These are phyloP conservation scores for Exephanes ischioxanthus DNA, from an alignment of 2,888 invertebrate genomes.

Conservation along the genomic window DNA sequence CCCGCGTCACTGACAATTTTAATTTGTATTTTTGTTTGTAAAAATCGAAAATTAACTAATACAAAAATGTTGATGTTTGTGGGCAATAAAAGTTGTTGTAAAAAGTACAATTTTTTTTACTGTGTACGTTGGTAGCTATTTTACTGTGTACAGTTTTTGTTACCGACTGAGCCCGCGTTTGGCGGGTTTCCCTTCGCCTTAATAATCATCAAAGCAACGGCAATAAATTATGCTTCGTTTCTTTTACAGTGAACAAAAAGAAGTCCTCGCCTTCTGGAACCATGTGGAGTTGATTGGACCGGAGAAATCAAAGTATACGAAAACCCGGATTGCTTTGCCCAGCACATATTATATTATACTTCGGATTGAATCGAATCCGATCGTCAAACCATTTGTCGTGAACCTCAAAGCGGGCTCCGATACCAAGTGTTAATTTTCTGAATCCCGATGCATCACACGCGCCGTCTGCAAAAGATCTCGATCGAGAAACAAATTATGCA, in stretches of 20 bases:
- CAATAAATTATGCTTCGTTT: constrained; percentile 37
- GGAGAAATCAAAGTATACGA: constrained; percentile 36
- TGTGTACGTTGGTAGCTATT: not conserved
- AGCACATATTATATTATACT: constrained; percentile 18
- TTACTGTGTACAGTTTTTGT: not conserved
- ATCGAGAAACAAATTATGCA: constrained; percentile 29
- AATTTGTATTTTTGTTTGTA: too few species aligned
- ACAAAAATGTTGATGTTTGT: too few species aligned
- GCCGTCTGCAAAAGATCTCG: constrained; percentile 10
- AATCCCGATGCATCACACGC: constrained; percentile 22
- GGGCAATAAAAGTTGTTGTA: too few species aligned
- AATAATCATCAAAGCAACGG: not conserved
- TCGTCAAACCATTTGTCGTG: constrained; percentile 47
- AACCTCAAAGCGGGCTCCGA: constrained; percentile 34
- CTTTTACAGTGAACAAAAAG: constrained; percentile 27
- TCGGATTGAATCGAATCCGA: constrained; percentile 37
- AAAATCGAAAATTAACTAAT: too few species aligned
- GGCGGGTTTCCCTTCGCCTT: not conserved
- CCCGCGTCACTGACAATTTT: too few species aligned
- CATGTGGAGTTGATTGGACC: constrained; percentile 31
- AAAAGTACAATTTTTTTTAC: too few species aligned
- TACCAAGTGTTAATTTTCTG: constrained; percentile 55
- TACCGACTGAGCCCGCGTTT: not conserved
- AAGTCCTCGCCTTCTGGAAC: constrained; percentile 24
- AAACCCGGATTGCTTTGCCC: constrained; percentile 47